These are phyloP conservation scores for Drosophila lutescens DNA, from an alignment of 2,888 invertebrate genomes.

Conservation along the genomic window DNA sequence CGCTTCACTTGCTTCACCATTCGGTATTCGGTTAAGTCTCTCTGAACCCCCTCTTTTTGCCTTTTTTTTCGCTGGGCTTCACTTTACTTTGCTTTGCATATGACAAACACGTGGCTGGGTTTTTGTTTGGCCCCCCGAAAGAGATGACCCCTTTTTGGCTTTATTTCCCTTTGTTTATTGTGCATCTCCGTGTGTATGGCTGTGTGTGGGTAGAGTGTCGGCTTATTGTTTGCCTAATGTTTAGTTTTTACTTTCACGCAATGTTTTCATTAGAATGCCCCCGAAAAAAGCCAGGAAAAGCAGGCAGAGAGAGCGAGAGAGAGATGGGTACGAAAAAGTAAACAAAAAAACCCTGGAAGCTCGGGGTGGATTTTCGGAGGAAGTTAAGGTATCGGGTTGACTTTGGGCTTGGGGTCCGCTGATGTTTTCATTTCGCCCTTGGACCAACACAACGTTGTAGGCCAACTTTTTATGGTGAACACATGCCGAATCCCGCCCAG, in stretches of 20 bases:
- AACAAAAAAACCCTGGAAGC: constrained; percentile 14
- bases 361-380: neutral
- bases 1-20: constrained; percentile 19
- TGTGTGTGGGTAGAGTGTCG: constrained; percentile 25
- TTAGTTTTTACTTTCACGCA: constrained; percentile 76
- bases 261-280: constrained; percentile 72
- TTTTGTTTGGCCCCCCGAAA: constrained; percentile 55
- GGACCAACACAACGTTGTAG: constrained; percentile 12
- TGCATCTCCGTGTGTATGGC: constrained; percentile 9
- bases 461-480: constrained; percentile 35
- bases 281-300: constrained; percentile 10
- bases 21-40: constrained; percentile 37
- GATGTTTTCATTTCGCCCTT: constrained; percentile 64
- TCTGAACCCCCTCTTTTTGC: neutral
- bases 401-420: constrained; percentile 63
- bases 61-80: constrained; percentile 6
- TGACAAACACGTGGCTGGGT: constrained; percentile 64
- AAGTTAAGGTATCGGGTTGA: constrained; percentile 38
- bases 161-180: constrained; percentile 17
- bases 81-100: constrained; percentile 50
- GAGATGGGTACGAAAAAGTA: constrained; percentile 11
- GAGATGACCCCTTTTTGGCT: constrained; percentile 46
- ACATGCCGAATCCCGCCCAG: constrained; percentile 28
- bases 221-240: constrained; percentile 70
- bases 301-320: neutral